Conservation (phyloP, 2,113 vertebrate genomes). For the Ondatra zibethicus region DNA sequence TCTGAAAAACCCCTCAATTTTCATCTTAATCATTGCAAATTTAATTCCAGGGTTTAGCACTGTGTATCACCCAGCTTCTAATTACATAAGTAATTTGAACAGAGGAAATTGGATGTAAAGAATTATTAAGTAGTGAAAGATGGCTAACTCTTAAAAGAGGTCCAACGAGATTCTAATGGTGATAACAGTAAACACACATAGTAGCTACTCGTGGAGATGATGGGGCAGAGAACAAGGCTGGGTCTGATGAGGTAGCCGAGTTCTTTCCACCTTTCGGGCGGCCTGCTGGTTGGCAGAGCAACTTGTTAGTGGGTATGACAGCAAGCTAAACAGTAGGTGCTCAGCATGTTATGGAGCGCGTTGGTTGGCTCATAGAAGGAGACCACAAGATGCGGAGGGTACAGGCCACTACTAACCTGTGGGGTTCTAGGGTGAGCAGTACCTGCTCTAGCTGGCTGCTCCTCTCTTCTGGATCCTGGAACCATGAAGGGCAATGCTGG, state of each 20-base stretch:
- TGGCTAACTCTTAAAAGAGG: slow-evolving; percentile 5
- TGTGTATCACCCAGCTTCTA: background rate
- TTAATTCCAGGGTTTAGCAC: background rate
- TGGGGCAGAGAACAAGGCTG: background rate
- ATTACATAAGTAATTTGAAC: background rate
- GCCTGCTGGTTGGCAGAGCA: background rate
- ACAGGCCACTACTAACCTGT: background rate
- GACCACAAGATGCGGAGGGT: background rate
- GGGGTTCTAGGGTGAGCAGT: background rate
- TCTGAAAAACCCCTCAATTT: background rate
- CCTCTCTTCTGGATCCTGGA: background rate
- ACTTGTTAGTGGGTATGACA: background rate
- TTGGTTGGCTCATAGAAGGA: background rate
- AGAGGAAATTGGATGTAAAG: slow-evolving; percentile 1
- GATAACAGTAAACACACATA: background rate
- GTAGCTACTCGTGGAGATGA: background rate
- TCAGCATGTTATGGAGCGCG: background rate
- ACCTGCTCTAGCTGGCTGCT: background rate
- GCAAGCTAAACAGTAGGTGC: too few species aligned
- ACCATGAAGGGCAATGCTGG: background rate
- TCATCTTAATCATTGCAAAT: slow-evolving; percentile 4
- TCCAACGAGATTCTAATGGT: background rate
- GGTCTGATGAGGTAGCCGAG: background rate
- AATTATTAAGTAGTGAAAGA: background rate
- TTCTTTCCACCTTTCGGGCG: background rate